Conservation (phyloP, 2,113 vertebrate species). For the Ondatra zibethicus region DNA sequence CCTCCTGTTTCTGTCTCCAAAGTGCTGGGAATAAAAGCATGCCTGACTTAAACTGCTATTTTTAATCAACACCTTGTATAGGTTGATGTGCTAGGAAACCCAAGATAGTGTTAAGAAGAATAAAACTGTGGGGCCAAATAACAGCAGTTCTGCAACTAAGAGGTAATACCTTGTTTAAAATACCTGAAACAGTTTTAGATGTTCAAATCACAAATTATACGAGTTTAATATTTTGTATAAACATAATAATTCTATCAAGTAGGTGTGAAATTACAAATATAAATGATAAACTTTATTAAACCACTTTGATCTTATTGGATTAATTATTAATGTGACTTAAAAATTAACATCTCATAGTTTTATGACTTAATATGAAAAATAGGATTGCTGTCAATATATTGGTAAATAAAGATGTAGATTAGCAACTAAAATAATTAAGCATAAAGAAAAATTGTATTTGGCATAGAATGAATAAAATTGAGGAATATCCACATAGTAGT, state of each 20-base stretch:
- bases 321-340: neutral
- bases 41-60: neutral
- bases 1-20: neutral
- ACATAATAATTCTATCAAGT: neutral
- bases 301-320: neutral
- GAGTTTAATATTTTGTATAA: neutral
- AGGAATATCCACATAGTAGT: neutral
- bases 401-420: neutral
- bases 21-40: neutral
- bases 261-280: neutral
- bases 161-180: neutral
- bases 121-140: neutral
- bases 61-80: neutral
- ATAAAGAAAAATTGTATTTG: slow-evolving; percentile 10
- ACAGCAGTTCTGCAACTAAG: neutral
- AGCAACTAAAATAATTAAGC: neutral
- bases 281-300: neutral
- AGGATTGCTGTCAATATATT: neutral
- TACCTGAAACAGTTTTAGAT: neutral
- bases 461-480: neutral
- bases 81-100: neutral
- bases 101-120: neutral
- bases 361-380: neutral
- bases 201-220: neutral
- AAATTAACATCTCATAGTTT: neutral